Base-by-base conservation (phyloP, 2,113 vertebrate species). In the Synchiropus splendidus region DNA sequence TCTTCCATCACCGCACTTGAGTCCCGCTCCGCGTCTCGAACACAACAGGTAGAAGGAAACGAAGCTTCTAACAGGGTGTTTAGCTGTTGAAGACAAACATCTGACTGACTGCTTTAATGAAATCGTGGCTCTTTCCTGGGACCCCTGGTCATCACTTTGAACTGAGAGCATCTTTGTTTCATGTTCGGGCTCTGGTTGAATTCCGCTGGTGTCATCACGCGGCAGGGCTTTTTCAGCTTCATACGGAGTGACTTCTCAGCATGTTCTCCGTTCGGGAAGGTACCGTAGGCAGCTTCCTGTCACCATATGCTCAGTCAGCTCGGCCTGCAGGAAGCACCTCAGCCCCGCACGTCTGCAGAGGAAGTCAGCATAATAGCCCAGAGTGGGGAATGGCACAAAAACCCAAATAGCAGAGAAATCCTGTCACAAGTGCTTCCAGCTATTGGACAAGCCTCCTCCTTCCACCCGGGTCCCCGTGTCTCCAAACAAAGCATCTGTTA, bases 231-330 rank as follows among this genome's bases (percentile, higher is more conserved):
- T 27, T n/a, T n/a, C n/a, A 27, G 4, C 12, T 14, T 39, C 32
- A 11, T 18, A n/a, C 2, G 16, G 16, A 41, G 46, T 16, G 12
- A 18, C 33, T 41, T 47, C 18, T 48, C 16, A 9, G 36, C 32
- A 17, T 55, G 35, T 42, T 69, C 12, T 42, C 47, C n/a, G 15
- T 51, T 16, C 30, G 46, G 47, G 58, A n/a, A 10, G 36, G 53
- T 17, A 61, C 68, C 51, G 31, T 51, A 54, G 51, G 59, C 63
- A 42, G 56, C 67, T 71, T 78, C 64, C 64, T 71, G 68, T 64
- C 67, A 9, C 75, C 75, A 77, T 73, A 73, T 77, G 78, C 61
- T 77, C 75, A 57, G 54, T 51, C 51, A 54, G 59, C 70, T 55
- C 64, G 42, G 61, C 65, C 66, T 80, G 53, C 43, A 61, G 63